A percentile compares a stretch with the other conserved stretches of the same genome.
These are phyloP conservation scores for Bradypodion pumilum DNA, from an alignment of 2,797 vertebrate species.

Conservation along the genomic window DNA sequence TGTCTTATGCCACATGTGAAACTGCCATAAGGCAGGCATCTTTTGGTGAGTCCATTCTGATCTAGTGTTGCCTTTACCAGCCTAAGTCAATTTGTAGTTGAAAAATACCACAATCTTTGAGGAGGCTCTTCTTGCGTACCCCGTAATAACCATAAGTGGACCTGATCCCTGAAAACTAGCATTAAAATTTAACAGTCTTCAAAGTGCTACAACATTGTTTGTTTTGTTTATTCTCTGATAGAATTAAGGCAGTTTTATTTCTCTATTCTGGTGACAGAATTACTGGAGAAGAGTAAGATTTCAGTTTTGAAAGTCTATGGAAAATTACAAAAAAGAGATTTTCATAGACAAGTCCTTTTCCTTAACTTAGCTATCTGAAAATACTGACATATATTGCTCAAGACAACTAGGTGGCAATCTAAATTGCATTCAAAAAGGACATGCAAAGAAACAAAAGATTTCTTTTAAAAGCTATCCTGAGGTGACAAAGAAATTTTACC, in stretches of 20 bases:
- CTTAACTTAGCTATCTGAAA: neutral
- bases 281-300: neutral
- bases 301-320: neutral
- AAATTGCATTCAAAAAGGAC: neutral
- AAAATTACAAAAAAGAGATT: constrained; percentile 12
- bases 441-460: constrained; percentile 43
- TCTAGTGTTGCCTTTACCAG: no score
- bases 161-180: no score
- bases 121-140: no score
- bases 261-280: neutral
- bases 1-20: no score
- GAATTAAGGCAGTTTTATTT: neutral
- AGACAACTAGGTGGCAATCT: constrained; percentile 8
- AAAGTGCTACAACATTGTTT: no score
- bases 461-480: constrained; percentile 45
- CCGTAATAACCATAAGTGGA: no score
- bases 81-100: no score
- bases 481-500: constrained; percentile 78
- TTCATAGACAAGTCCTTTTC: constrained; percentile 8
- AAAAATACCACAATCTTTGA: no score
- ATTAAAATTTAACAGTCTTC: no score
- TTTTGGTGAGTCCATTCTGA: no score
- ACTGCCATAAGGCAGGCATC: no score
- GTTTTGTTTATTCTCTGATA: neutral
- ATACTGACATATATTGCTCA: constrained; percentile 8